Base-by-base conservation (phyloP, 2,113 vertebrate genomes). In the Chaenocephalus aceratus region DNA sequence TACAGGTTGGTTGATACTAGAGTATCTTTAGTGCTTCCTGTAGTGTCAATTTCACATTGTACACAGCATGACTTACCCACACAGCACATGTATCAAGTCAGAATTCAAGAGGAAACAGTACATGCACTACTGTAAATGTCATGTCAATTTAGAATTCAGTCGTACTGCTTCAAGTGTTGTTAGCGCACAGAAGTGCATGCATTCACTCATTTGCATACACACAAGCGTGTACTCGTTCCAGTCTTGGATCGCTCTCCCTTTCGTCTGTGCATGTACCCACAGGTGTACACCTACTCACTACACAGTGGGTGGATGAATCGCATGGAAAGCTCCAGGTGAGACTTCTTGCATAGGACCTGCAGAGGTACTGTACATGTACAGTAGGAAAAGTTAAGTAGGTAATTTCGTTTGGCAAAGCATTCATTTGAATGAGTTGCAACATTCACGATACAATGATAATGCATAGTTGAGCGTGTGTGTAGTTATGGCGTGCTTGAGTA, bases 181-280 rank as follows among this genome's bases (percentile, higher is more conserved):
- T 53, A 49, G 57, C 41, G 76, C 30, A 30, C 7, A 26, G 13
- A 62, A 30, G 15, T 60, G 46, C 44, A 36, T 44, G 26, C 26
- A 36, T 56, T 21, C 18, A 34, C 21, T 54, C 4, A 62, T 51
- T 60, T 70, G 26, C 64, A 52, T 60, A 52, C 45, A 63, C 59
- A 54, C 88, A 79, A 68, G 81, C 72, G 16, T 74, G 23, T 60
- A 82, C 82, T 76, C 66, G 77, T 61, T 60, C 26, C 10, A 8
- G 26, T 60, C 45, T 60, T 77, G 61, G 63, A 59, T 54, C 57
- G 56, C 70, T 53, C 36, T 26, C 36, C 51, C 30, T 66, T 21
- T 79, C 49, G 41, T 71, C 56, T 77, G 18, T 86, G 53, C 78
- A 8, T 84, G 84, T 80, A 15, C 67, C 60, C 49, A 82, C 80